A percentile compares a stretch with the other conserved stretches of the same genome.
These are phyloP conservation scores for Actinia tenebrosa DNA, from an alignment of 64 coral and sea anemone species.

Conservation along the genomic window DNA sequence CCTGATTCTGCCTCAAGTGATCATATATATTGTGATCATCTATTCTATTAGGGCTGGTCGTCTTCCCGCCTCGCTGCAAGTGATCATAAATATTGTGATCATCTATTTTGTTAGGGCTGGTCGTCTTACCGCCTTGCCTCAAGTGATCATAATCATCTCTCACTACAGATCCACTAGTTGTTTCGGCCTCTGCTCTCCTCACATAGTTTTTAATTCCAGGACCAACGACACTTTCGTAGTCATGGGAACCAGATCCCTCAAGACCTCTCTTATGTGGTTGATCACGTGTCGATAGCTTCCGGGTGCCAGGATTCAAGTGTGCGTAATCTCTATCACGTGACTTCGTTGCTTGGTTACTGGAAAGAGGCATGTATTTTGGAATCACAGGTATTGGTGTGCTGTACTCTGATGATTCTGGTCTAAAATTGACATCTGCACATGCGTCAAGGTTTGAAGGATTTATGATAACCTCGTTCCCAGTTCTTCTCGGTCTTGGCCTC, in stretches of 20 bases:
- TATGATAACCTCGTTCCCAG: not conserved
- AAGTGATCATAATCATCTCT: conserved; percentile 1
- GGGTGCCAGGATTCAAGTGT: not conserved
- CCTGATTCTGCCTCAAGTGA: not conserved
- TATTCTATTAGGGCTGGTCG: not conserved
- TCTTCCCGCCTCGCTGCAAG: not conserved
- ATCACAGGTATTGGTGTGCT: not conserved
- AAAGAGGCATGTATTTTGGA: not conserved
- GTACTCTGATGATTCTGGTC: not conserved
- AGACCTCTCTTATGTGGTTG: not conserved
- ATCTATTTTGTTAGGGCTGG: not conserved
- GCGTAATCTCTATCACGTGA: not conserved
- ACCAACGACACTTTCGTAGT: not conserved
- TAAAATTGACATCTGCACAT: not conserved
- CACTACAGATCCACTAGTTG: not conserved
- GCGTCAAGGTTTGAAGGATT: not conserved
- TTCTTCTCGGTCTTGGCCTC: not conserved
- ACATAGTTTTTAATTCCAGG: not conserved
- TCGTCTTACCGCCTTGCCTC: not conserved
- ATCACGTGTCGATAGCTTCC: not conserved
- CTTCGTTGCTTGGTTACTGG: not conserved
- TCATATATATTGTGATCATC: not conserved
- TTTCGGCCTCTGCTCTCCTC: not conserved
- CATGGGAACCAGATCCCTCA: not conserved
- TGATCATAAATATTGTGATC: not conserved